Base-by-base conservation (phyloP, 53 echinoderm and acorn worm genomes). In the Crossaster papposus region DNA sequence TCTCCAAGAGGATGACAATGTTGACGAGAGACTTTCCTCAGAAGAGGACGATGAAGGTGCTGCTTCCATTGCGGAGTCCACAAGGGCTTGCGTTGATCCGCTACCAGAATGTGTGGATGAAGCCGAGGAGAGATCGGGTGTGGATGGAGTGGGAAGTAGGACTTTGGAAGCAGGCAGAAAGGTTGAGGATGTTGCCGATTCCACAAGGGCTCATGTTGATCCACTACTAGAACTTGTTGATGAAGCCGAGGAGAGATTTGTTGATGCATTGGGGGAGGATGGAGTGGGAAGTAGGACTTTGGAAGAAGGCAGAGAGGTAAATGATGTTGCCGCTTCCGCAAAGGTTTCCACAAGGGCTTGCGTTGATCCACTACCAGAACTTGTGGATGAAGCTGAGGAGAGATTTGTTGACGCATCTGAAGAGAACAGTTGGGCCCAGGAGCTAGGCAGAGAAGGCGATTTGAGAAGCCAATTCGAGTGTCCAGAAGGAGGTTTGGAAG, bases 1-100 rank as follows among this genome's bases (percentile, higher is more conserved):
- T 38, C 79, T 75, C 20, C 78, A 73, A 37, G 85, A 94, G 53
- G 89, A 89, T 33, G 51, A 64, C 31, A 88, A 54, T 35, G 81
- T 36, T 15, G 80, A 89, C 28, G 89, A 81, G 62, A n/a, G 78
- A 64, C 78, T 62, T 53, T 90, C 58, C 58, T 92, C 58, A 32
- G 71, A 72, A n/a, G 75, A 89, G 28, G 64, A 64, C 3, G 22
- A 58, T 2, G 58, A 78, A 37, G 65, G 6, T 64, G 38, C n/a
- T 78, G n/a, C 77, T 15, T 77, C 78, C 22, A 37, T 23, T 23
- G 26, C 58, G 64, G 76, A 78, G 64, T 36, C 77, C 62, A 65
- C 84, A 37, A 70, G 68, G 58, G 17, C 58, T 58, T 11, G 58
- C 7, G 2, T 58, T 58, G 58, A 4, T 68, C 68, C 68, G 28